Evolutionary conservation across 2,797 vertebrate species (phyloP).

Genomic region (Mormyrops boulengeri): DNA sequence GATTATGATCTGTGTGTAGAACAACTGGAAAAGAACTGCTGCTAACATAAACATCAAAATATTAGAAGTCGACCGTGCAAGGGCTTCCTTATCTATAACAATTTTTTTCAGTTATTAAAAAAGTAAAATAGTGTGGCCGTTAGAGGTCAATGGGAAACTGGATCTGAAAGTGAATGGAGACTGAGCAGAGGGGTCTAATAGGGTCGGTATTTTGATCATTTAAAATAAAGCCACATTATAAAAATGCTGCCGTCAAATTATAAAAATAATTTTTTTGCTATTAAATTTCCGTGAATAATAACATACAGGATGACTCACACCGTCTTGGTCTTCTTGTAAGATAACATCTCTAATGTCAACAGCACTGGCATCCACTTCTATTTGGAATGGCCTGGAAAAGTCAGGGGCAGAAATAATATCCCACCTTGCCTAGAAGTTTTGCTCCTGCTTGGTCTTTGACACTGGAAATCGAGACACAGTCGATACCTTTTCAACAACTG

Average conservation of each 20-base stretch:
- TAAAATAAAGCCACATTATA: neutral
- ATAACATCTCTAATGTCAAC: neutral
- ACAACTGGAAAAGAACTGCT: neutral
- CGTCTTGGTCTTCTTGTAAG: neutral
- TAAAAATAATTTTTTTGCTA: neutral
- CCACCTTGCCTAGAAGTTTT: neutral
- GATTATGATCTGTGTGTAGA: neutral
- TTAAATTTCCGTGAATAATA: neutral
- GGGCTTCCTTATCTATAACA: neutral
- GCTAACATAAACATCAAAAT: too few species aligned
- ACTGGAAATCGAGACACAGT: neutral
- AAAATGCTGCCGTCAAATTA: neutral
- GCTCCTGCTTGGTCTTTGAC: neutral
- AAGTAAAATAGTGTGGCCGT: too few species aligned
- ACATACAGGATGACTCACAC: neutral
- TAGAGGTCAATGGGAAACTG: too few species aligned
- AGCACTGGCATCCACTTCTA: neutral
- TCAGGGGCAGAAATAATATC: neutral
- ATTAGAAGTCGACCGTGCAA: neutral
- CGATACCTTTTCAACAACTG: neutral
- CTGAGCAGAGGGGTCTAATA: too few species aligned
- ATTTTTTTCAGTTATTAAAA: too few species aligned
- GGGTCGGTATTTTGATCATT: neutral
- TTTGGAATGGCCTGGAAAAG: neutral
- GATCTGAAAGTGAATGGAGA: too few species aligned